Conservation (phyloP, 2,797 vertebrate genomes). For the Mustela erminea region DNA sequence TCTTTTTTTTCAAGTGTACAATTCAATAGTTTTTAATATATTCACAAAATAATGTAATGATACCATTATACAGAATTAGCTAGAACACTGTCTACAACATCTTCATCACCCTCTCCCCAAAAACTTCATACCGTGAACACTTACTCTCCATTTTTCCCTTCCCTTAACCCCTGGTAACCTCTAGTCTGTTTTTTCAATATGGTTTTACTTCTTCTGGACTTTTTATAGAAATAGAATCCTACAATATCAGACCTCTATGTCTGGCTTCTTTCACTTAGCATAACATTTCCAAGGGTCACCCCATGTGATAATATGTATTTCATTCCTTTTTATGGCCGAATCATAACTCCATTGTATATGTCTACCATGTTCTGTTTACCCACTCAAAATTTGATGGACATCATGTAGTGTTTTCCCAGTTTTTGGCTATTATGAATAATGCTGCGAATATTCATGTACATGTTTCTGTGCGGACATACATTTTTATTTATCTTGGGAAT, state of each 20-base stretch:
- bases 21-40: background rate
- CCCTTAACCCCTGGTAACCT: background rate
- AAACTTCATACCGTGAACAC: background rate
- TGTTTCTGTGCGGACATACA: background rate
- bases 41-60: background rate
- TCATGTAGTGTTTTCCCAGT: background rate
- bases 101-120: background rate
- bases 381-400: background rate
- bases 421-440: background rate
- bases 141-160: background rate
- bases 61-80: background rate
- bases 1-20: background rate
- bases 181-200: background rate
- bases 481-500: constrained; percentile 37
- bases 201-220: background rate
- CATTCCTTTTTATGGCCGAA: constrained; percentile 28
- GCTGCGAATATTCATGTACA: background rate
- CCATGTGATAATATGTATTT: background rate
- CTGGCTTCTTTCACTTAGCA: background rate
- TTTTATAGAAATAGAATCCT: background rate
- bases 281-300: background rate
- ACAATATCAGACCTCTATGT: background rate
- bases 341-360: background rate
- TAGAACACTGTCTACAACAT: background rate
- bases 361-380: background rate